Conservation (phyloP, 1,140 invertebrate genomes). For the Limonius californicus region DNA sequence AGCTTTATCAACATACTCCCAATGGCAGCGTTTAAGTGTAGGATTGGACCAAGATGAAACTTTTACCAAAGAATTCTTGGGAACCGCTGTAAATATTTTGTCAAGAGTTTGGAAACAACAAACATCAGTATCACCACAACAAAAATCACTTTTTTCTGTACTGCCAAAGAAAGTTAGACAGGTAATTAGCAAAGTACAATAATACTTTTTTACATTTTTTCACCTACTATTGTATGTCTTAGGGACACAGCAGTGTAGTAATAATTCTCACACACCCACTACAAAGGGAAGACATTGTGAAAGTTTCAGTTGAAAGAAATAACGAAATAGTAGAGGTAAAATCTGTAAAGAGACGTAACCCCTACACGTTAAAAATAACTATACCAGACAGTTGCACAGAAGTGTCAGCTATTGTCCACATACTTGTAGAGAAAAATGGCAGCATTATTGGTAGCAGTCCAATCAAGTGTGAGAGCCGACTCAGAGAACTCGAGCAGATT, state of each 20-base stretch:
- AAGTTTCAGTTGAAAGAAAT: conserved; percentile 72
- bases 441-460: conserved; percentile 70
- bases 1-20: conserved; percentile 65
- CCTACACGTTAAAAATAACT: conserved; percentile 74
- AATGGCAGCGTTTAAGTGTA: conserved; percentile 72
- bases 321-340: conserved; percentile 71
- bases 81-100: conserved; percentile 70
- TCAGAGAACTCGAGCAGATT: conserved; percentile 77
- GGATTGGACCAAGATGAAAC: conserved; percentile 73
- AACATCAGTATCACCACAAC: conserved; percentile 49
- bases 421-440: conserved; percentile 74
- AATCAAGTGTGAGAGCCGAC: conserved; percentile 79
- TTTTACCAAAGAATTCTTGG: conserved; percentile 75
- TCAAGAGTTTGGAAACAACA: conserved; percentile 59
- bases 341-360: conserved; percentile 72
- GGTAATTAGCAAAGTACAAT: conserved; percentile 46
- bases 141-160: conserved; percentile 69
- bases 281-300: conserved; percentile 66
- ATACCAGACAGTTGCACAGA: conserved; percentile 75
- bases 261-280: conserved; percentile 73
- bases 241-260: conserved; percentile 81
- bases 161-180: conserved; percentile 77
- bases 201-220: neutral
- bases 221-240: conserved; percentile 16
- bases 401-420: conserved; percentile 75